phyloP scores from a whole-genome alignment of 2,888 invertebrate species.

The Falcaria lacertinaria region DNA sequence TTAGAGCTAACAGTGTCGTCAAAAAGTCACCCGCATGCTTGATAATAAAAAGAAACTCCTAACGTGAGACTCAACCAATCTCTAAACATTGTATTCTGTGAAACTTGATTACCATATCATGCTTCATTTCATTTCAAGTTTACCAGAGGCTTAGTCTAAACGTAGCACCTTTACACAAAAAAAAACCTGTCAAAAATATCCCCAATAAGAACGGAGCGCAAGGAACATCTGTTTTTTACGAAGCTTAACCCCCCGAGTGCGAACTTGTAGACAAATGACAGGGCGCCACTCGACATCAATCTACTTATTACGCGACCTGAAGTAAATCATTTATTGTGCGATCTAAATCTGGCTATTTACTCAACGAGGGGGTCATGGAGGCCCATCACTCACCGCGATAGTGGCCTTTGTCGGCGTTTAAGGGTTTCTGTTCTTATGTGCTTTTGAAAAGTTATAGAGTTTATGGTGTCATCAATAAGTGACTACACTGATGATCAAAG shows the following conservation, averaged over 20 bases:
- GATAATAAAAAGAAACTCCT: too few species aligned
- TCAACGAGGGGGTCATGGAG: slow-evolving; percentile 55
- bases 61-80: too few species aligned
- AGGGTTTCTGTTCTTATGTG: neutral
- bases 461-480: neutral
- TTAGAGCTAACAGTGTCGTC: too few species aligned
- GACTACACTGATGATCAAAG: too few species aligned
- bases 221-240: slow-evolving; percentile 15
- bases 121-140: too few species aligned
- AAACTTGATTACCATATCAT: too few species aligned
- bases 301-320: slow-evolving; percentile 68
- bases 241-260: slow-evolving; percentile 12
- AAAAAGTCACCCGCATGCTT: too few species aligned
- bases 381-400: slow-evolving; percentile 52
- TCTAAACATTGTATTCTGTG: too few species aligned
- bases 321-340: slow-evolving; percentile 73
- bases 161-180: neutral
- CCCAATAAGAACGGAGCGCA: slow-evolving; percentile 1
- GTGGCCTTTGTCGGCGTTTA: slow-evolving; percentile 18
- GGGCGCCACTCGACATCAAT: slow-evolving; percentile 61
- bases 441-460: neutral
- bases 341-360: slow-evolving; percentile 68
- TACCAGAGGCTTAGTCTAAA: too few species aligned
- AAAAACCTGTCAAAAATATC: slow-evolving; percentile 1
- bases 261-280: slow-evolving; percentile 55